Evolutionary conservation across 2,113 vertebrate genomes (phyloP), one percentile per base, ranked within the genome.

Genomic region (Arizona elegans): DNA sequence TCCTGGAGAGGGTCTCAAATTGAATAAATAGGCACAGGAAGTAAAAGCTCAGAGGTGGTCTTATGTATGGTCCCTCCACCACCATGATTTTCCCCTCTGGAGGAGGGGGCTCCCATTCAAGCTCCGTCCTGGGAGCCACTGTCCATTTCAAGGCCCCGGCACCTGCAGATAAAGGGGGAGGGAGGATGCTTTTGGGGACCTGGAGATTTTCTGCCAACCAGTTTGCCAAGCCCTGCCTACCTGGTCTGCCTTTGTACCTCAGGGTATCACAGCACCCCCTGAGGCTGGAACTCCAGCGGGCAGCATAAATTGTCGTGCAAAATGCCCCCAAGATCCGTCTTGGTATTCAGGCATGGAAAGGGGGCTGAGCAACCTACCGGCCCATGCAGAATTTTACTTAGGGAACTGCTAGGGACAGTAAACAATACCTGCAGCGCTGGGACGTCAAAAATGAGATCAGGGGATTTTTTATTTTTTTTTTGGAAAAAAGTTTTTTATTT

Each of bases 351-450:
- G 7, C 15, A 43, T 38, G 75, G 29, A 19, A 38, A 38, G 33
- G 38, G n/a, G 75, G 75, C 15, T 38, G 38, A 43, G 38, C 75
- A 85, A 38, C 19, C 9, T 2, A 13, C n/a, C 15, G 26, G 12
- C 75, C 29, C 33, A 1, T 5, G n/a, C 75, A 81, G 75, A 81
- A 81, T 86, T 56, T 55, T 26, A 87, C 0, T 0, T 54, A 89
- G 87, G 0, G 1, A 70, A 24, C 54, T 52, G 21, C 91, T 70
- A 65, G 92, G 93, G 94, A 89, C 33, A 0, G 0, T 52, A 12
- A 0, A 0, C 91, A 58, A 21, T n/a, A 33, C 53, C 0, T 13
- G 90, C 55, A 70, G 47, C 2, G 62, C 0, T 0, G 17, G 8
- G 47, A 87, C 88, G 38, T 0, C 33, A 90, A 50, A 55, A 26